phyloP scores from a whole-genome alignment of 2,113 vertebrate species.

The Peromyscus maniculatus region DNA sequence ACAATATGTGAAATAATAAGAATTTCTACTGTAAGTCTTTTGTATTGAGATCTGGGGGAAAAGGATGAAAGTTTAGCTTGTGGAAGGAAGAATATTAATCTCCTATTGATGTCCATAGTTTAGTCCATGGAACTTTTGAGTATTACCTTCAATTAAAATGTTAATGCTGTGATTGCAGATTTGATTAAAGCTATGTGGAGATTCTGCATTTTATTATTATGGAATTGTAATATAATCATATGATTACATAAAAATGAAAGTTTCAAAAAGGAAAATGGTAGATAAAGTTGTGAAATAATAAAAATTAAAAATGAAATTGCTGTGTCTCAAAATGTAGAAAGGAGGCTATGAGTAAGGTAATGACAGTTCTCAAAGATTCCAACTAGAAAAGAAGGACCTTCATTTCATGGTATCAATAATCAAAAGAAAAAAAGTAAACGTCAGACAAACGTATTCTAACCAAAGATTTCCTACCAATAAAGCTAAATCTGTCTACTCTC shows the following conservation, averaged over 20 bases:
- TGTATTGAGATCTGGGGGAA: neutral
- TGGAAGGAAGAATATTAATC: neutral
- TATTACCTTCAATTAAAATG: neutral
- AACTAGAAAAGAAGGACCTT: neutral
- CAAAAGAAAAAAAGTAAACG: neutral
- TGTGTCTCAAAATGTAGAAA: constrained; percentile 2
- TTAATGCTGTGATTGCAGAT: neutral
- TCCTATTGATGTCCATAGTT: too few species aligned
- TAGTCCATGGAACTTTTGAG: neutral
- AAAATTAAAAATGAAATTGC: neutral
- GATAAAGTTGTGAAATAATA: neutral
- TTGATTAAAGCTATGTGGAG: neutral
- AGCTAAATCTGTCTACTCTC: neutral
- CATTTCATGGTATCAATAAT: neutral
- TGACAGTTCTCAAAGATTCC: neutral
- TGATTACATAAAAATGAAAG: neutral
- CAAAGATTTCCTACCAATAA: neutral
- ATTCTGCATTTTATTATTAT: neutral
- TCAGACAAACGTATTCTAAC: neutral
- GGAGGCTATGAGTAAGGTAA: neutral
- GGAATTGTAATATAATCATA: neutral
- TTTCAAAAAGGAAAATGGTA: neutral
- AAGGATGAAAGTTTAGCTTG: neutral
- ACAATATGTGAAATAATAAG: neutral
- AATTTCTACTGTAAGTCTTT: neutral